Conservation (phyloP, 2,113 vertebrate genomes). For the Condylura cristata region DNA sequence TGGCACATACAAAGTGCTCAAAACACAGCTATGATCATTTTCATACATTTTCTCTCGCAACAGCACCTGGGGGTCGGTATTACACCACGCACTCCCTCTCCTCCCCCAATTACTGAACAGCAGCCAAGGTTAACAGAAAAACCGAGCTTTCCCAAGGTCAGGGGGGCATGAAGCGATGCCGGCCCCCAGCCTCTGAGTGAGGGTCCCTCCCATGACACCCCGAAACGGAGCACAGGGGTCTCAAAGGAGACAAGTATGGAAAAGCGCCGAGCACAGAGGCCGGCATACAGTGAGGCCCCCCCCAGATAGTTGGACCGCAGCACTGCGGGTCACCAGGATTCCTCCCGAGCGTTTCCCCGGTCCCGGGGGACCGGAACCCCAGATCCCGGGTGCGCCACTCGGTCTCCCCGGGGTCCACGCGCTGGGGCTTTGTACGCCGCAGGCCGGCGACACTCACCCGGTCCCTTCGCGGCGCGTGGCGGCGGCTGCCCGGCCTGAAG, state of each 20-base stretch:
- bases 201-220: background rate
- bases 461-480: slow-evolving; percentile 24
- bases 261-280: background rate
- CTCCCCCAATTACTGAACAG: background rate
- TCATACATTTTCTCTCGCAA: background rate
- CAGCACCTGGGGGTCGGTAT: background rate
- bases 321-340: background rate
- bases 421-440: slow-evolving; percentile 60
- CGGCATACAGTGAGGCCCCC: background rate
- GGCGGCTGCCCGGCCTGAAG: slow-evolving; percentile 30
- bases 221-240: background rate
- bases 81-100: background rate
- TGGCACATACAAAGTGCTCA: slow-evolving; percentile 44
- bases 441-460: slow-evolving; percentile 44
- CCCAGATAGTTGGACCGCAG: background rate
- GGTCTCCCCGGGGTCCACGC: slow-evolving; percentile 24
- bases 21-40: background rate
- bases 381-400: background rate
- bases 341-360: background rate
- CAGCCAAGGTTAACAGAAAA: background rate
- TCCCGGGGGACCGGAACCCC: background rate
- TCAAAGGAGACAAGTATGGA: slow-evolving; percentile 36
- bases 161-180: background rate
- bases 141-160: slow-evolving; percentile 77
- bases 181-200: background rate